These are phyloP conservation scores for Phalera bucephala DNA, from an alignment of 2,888 invertebrate genomes.

Conservation along the genomic window DNA sequence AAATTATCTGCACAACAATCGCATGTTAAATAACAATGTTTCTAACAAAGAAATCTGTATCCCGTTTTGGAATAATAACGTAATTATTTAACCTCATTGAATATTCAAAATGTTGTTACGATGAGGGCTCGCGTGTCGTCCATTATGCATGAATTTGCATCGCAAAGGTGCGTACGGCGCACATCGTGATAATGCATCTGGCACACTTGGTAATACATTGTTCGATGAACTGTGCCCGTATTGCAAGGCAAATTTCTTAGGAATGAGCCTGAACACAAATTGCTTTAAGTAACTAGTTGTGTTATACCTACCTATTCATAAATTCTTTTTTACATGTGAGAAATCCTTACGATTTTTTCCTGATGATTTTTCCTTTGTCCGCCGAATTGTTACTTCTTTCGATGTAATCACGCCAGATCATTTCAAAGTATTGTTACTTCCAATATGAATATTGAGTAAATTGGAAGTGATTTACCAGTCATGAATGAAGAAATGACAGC, in stretches of 20 bases:
- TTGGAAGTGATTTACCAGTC: too few species aligned
- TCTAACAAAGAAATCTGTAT: background rate
- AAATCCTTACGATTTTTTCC: too few species aligned
- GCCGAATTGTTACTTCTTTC: too few species aligned
- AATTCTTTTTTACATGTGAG: too few species aligned
- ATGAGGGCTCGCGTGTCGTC: background rate
- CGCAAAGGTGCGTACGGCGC: background rate
- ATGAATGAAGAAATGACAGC: too few species aligned
- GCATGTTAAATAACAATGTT: background rate
- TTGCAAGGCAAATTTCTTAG: background rate
- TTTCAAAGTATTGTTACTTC: too few species aligned
- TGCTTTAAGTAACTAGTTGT: too few species aligned
- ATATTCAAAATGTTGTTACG: background rate
- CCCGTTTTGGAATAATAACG: background rate
- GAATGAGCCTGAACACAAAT: background rate
- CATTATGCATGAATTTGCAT: slow-evolving; percentile 1
- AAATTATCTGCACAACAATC: background rate
- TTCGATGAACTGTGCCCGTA: background rate
- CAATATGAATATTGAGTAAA: too few species aligned
- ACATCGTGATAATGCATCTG: background rate
- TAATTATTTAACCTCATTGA: slow-evolving; percentile 1
- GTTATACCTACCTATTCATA: too few species aligned
- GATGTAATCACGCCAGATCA: too few species aligned
- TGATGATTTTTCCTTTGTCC: too few species aligned
- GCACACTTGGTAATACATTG: background rate